phyloP scores from a whole-genome alignment of 1,140 invertebrate genomes.

The Chironomus tepperi region DNA sequence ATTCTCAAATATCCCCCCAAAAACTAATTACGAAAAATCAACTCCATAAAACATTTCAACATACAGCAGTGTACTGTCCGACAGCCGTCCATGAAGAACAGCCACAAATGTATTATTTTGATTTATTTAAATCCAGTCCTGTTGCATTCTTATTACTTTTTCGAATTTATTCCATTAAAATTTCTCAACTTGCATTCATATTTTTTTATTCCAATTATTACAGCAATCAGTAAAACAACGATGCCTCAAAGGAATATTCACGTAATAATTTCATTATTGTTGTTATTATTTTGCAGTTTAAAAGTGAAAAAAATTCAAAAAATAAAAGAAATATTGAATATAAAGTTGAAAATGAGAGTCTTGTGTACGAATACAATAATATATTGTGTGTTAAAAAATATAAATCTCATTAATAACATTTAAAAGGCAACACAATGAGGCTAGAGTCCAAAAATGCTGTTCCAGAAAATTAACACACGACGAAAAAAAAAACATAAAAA shows the following conservation, averaged over 20 bases:
- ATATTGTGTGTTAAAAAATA: neutral
- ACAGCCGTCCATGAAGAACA: too few species aligned
- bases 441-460: neutral
- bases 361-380: neutral
- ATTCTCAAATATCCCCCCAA: too few species aligned
- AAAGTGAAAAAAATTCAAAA: too few species aligned
- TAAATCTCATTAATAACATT: conserved; percentile 5
- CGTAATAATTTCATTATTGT: neutral
- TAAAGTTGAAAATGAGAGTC: neutral
- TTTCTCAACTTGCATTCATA: too few species aligned
- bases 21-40: too few species aligned
- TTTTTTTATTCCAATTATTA: neutral
- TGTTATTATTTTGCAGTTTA: too few species aligned
- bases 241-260: conserved; percentile 7
- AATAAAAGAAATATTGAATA: neutral
- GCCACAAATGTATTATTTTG: too few species aligned
- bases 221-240: neutral
- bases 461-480: neutral
- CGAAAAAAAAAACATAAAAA: too few species aligned
- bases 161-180: neutral
- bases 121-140: too few species aligned
- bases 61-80: too few species aligned
- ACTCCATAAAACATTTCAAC: too few species aligned
- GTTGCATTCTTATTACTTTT: too few species aligned
- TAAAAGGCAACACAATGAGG: neutral